Evolutionary conservation across 2,888 invertebrate species (phyloP), one percentile per base, ranked within the genome.

Genomic region (Notocelia uddmanniana): DNA sequence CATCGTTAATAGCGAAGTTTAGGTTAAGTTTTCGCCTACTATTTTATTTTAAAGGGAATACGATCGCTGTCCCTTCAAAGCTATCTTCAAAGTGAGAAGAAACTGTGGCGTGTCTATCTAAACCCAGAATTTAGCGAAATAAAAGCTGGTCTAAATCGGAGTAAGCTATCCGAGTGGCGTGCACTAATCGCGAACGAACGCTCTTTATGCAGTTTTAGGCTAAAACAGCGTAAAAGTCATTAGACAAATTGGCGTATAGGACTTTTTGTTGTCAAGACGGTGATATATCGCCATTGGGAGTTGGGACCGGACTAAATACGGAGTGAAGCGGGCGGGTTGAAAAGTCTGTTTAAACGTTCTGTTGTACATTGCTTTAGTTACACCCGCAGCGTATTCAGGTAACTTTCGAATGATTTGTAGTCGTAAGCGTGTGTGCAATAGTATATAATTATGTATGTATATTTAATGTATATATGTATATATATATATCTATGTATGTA

Each of bases 131-230:
- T 34, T 57, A 45, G 23, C 3, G 60, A 45, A 60, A 45, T 23
- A 45, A 60, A 60, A 60, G 60, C 60, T 15, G 60, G 41, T 41
- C 37, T 59, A 59, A 15, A 59, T 21, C 41, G 59, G 5, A 41
- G 41, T 41, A 41, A 23, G 59, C 41, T n/a, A 59, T 59, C 41
- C 59, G 59, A 59, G 23, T 59, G 59, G 59, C 59, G n/a, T 59
- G 59, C 59, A 41, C 59, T 59, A 59, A 59, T 59, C 59, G 41
- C 59, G 41, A 59, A 45, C 41, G 59, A 41, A 59, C 41, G 21
- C 37, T 34, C 41, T 45, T 41, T n/a, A 41, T 59, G 26, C 26
- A 21, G 21, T 21, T 41, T 23, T 9, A 5, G 41, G 23, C 13
- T n/a, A 21, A 3, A 37, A 59, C 21, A 9, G 59, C 23, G 8